Percentiles rank a stretch among this genome's conserved stretches.
Conservation (phyloP, 1,140 invertebrate genomes). For the Pachyrhynchus sulphureomaculatus region DNA sequence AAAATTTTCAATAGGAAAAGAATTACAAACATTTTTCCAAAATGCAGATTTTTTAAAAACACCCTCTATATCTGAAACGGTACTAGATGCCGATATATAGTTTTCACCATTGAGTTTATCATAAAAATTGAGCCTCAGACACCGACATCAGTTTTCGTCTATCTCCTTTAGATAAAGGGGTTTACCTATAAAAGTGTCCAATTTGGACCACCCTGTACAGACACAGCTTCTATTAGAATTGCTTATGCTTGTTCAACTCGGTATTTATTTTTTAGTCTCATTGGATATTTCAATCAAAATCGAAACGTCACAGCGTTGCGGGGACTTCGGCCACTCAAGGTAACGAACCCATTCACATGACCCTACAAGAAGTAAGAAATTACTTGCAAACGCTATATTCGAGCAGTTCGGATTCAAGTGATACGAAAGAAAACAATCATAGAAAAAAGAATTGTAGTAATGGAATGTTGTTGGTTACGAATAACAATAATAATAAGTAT, state of each 20-base stretch:
- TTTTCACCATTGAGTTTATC: too few relatives aligned
- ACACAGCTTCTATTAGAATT: too few relatives aligned
- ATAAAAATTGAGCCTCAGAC: too few relatives aligned
- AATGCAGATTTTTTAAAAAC: too few relatives aligned
- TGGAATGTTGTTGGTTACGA: constrained; percentile 25
- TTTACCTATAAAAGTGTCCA: too few relatives aligned
- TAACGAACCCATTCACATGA: constrained; percentile 80
- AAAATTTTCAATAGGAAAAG: too few relatives aligned
- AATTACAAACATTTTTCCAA: too few relatives aligned
- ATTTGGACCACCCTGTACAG: too few relatives aligned
- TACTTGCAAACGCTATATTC: constrained; percentile 78
- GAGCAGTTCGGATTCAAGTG: constrained; percentile 62
- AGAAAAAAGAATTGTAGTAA: constrained; percentile 43
- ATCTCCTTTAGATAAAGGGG: too few relatives aligned
- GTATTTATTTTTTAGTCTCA: constrained; percentile 39
- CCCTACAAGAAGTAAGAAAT: constrained; percentile 79
- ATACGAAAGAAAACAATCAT: constrained; percentile 56
- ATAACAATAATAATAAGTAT: constrained; percentile 39
- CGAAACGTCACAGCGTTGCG: constrained; percentile 59
- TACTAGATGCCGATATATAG: too few relatives aligned
- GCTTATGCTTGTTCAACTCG: neutral
- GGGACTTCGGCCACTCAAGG: constrained; percentile 53
- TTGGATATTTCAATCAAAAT: constrained; percentile 9
- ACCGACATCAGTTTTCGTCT: too few relatives aligned
- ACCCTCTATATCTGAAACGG: too few relatives aligned